Base-by-base conservation (phyloP, 2,113 vertebrate species). In the Myotis brandtii region DNA sequence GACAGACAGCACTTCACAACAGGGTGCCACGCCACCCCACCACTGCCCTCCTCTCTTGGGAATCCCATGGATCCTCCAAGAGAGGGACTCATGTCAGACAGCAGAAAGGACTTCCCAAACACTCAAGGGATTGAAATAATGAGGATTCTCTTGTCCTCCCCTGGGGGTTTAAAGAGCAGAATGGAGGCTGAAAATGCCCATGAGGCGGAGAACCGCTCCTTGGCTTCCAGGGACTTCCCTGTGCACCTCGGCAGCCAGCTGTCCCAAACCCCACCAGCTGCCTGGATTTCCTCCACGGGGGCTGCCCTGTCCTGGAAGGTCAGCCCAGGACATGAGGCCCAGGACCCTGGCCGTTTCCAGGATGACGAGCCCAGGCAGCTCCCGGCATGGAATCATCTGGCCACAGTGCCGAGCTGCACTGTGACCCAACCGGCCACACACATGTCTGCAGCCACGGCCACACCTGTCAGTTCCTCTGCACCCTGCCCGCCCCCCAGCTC, bases 321-420 rank as follows among this genome's bases (percentile, higher is more conserved):
- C 97, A 98, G 93, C 40, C 52, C 93, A 87, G 97, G 96, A 97
- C 97, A 96, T 0, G 5, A 69, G n/a, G 72, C 34, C 83, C 27
- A 46, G 93, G 92, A 72, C 64, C 67, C 69, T 30, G 92, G 87
- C 66, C 90, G 85, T 93, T 95, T 92, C 97, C 94, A 93, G 96
- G 69, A 95, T 25, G 43, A 56, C 16, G 34, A 75, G 76, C 13
- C 3, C 80, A 37, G 67, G 73, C 91, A 69, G 90, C n/a, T 90
- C 66, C 66, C 89, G 80, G 77, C 82, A 3, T 11, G 9, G 25
- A 75, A 67, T 46, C 89, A 67, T 62, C 40, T 9, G 17, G 56
- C 64, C 16, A 1, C 52, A 27, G 43, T 1, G 2, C 27, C 2
- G 6, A 75, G 64, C 32, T 54, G 32, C 18, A 23, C 32, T 6